These are phyloP conservation scores for Drosophila hamatofila DNA, from an alignment of 2,888 invertebrate genomes.

Conservation along the genomic window DNA sequence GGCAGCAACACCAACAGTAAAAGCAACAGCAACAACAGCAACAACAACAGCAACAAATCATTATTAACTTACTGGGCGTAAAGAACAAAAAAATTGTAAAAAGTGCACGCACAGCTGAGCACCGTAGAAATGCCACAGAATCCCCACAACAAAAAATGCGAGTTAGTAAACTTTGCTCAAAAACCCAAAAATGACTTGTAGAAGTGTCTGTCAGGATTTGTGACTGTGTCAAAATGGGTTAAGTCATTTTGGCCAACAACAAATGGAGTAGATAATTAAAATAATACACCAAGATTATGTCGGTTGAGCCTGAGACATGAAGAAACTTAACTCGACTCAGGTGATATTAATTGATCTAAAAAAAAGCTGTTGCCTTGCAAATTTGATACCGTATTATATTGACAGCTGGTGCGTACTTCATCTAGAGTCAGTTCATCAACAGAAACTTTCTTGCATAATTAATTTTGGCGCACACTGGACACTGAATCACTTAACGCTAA, in stretches of 20 bases:
- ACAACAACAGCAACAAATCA: constrained; percentile 62
- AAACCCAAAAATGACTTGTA: constrained; percentile 61
- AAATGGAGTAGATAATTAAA: neutral
- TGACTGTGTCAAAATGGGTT: constrained; percentile 50
- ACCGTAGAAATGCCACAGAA: constrained; percentile 24
- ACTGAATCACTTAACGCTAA: constrained; percentile 48
- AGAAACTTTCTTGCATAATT: constrained; percentile 34
- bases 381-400: neutral
- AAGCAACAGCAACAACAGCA: constrained; percentile 29
- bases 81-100: constrained; percentile 31
- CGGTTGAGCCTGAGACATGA: neutral
- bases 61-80: constrained; percentile 67
- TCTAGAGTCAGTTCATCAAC: constrained; percentile 29
- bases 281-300: neutral
- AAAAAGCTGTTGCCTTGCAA: neutral
- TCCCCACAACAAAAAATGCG: constrained; percentile 35
- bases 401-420: neutral
- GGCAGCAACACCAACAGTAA: constrained; percentile 30
- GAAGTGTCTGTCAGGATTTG: constrained; percentile 35
- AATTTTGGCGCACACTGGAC: constrained; percentile 42
- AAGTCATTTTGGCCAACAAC: constrained; percentile 34
- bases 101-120: constrained; percentile 54
- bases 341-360: constrained; percentile 25
- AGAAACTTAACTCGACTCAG: neutral
- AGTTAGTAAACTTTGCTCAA: constrained; percentile 27